Conservation (phyloP, 2,797 vertebrate genomes). For the Selene dorsalis region DNA sequence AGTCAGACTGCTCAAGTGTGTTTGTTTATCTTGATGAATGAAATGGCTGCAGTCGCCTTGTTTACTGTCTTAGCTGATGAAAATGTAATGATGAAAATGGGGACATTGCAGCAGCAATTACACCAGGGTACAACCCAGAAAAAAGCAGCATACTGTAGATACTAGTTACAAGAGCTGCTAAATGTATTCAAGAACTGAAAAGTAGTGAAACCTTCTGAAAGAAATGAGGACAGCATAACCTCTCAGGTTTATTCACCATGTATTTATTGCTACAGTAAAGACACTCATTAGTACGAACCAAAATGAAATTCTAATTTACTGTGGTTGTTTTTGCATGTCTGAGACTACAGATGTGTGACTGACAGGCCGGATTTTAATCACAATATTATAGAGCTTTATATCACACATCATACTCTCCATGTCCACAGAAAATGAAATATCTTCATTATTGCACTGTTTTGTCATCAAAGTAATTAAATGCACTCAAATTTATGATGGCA, state of each 20-base stretch:
- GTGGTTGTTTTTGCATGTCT: slow-evolving; percentile 29
- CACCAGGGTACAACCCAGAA: slow-evolving; percentile 25
- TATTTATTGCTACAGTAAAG: slow-evolving; percentile 42
- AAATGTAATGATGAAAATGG: slow-evolving; percentile 70
- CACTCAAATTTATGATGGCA: slow-evolving; percentile 7
- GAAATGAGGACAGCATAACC: slow-evolving; percentile 39
- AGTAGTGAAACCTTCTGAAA: slow-evolving; percentile 21
- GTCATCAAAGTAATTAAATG: slow-evolving; percentile 32
- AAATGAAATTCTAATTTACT: slow-evolving; percentile 52
- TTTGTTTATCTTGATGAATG: slow-evolving; percentile 63
- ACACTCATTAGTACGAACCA: slow-evolving; percentile 51
- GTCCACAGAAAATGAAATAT: slow-evolving; percentile 24
- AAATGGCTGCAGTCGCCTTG: slow-evolving; percentile 44
- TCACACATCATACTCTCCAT: slow-evolving; percentile 28
- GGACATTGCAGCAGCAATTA: slow-evolving; percentile 61
- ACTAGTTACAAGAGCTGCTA: slow-evolving; percentile 36
- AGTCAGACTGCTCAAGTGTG: neutral
- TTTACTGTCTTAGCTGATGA: slow-evolving; percentile 69
- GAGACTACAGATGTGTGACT: slow-evolving; percentile 38
- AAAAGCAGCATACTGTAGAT: slow-evolving; percentile 50
- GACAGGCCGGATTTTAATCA: slow-evolving; percentile 44
- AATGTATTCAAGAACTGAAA: slow-evolving; percentile 47
- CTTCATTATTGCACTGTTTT: slow-evolving; percentile 39
- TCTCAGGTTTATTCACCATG: slow-evolving; percentile 33
- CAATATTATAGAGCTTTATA: neutral